Evolutionary conservation across 1,140 invertebrate genomes (phyloP).

Genomic region (Eriosoma lanigerum): DNA sequence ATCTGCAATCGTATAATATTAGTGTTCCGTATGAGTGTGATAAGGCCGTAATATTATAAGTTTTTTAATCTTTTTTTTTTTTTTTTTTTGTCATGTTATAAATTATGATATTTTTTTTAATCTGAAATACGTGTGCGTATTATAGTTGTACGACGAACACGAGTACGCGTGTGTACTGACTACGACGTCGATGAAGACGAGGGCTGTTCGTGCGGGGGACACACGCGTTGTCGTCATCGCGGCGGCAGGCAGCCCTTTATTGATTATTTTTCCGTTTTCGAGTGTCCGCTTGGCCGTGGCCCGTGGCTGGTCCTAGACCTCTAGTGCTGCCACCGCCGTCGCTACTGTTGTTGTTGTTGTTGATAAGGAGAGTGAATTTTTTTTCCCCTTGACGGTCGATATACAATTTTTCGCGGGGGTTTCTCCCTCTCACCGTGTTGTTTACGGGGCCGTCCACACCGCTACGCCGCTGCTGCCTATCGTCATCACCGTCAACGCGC

Average conservation of each 20-base stretch:
- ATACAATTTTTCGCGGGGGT: slow-evolving; percentile 40
- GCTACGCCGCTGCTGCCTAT: neutral
- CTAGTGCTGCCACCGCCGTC: no score
- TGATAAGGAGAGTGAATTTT: slow-evolving; percentile 48
- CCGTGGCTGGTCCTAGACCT: no score
- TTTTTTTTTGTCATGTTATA: no score
- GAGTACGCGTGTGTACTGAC: neutral
- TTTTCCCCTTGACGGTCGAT: slow-evolving; percentile 14
- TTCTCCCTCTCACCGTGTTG: neutral
- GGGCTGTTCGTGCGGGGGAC: neutral
- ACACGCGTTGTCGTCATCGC: neutral
- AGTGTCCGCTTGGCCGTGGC: neutral
- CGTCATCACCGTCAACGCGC: neutral
- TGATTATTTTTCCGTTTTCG: slow-evolving; percentile 31
- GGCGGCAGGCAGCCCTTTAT: slow-evolving; percentile 26
- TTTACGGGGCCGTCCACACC: neutral
- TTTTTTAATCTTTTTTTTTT: neutral
- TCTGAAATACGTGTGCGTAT: slow-evolving; percentile 7
- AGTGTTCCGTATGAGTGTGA: neutral
- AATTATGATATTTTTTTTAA: slow-evolving; percentile 5
- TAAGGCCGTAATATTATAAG: neutral
- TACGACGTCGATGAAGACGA: neutral
- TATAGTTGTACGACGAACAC: neutral
- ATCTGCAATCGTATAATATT: no score
- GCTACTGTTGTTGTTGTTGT: slow-evolving; percentile 26